Percentiles rank a stretch among this genome's conserved stretches.
Conservation (phyloP, 1,140 invertebrate genomes). For the Drosophila hydei region DNA sequence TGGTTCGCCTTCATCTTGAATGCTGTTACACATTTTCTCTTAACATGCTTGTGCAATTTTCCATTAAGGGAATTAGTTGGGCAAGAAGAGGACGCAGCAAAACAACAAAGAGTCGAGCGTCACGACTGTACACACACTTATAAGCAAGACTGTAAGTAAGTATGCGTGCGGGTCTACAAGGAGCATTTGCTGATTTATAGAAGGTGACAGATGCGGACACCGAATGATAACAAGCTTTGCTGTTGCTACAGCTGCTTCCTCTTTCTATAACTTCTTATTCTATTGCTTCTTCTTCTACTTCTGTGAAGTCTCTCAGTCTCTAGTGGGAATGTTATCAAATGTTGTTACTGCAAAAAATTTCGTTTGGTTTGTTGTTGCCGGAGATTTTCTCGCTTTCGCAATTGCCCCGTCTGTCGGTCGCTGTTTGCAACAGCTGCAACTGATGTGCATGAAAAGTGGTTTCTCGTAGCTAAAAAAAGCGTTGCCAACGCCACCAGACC, state of each 20-base stretch:
- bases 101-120: conserved; percentile 43
- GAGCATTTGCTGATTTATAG: conserved; percentile 73
- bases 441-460: conserved; percentile 82
- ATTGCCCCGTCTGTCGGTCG: conserved; percentile 42
- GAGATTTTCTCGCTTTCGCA: conserved; percentile 42
- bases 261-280: conserved; percentile 10
- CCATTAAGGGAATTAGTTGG: conserved; percentile 79
- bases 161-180: conserved; percentile 38
- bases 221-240: conserved; percentile 76
- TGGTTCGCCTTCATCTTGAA: conserved; percentile 4
- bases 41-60: conserved; percentile 70
- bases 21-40: conserved; percentile 27
- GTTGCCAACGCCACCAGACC: conserved; percentile 32
- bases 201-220: conserved; percentile 81
- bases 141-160: conserved; percentile 36
- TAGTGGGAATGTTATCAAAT: conserved; percentile 34
- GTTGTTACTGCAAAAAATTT: conserved; percentile 28
- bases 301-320: background rate
- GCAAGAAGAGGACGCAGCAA: conserved; percentile 20
- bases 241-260: background rate
- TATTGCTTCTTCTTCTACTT: conserved; percentile 28
- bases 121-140: conserved; percentile 34
- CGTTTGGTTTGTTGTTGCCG: conserved; percentile 22
- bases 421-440: conserved; percentile 76
- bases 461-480: conserved; percentile 63